A percentile compares a stretch with the other conserved stretches of the same genome.
These are phyloP conservation scores for Drosophila oshimai DNA, from an alignment of 1,140 invertebrate genomes.

Conservation along the genomic window DNA sequence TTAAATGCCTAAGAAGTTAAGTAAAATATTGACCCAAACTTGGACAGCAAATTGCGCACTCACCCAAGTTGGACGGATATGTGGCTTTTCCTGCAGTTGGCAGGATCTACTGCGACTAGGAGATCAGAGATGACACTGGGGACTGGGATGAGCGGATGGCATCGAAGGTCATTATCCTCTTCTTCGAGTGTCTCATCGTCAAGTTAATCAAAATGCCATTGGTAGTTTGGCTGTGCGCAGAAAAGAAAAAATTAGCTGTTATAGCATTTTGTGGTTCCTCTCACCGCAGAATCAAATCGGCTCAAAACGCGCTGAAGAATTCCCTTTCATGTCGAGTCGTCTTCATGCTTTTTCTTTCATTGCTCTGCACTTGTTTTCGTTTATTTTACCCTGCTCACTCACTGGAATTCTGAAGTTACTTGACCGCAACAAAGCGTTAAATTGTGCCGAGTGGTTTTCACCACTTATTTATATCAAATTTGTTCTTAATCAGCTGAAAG, in stretches of 20 bases:
- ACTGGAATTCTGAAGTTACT: conserved; percentile 61
- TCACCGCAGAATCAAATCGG: conserved; percentile 54
- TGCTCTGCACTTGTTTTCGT: conserved; percentile 56
- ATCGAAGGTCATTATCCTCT: conserved; percentile 1
- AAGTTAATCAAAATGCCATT: conserved; percentile 63
- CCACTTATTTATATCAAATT: conserved; percentile 48
- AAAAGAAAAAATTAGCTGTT: conserved; percentile 51
- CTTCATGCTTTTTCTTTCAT: conserved; percentile 67
- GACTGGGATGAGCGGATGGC: too few species aligned
- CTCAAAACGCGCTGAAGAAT: conserved; percentile 56
- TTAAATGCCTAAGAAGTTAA: not conserved
- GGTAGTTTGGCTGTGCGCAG: conserved; percentile 11
- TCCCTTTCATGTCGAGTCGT: conserved; percentile 53
- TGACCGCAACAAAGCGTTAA: conserved; percentile 70
- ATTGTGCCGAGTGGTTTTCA: conserved; percentile 61
- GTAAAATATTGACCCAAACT: conserved; percentile 9
- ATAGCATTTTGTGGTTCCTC: conserved; percentile 59
- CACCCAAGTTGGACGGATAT: not conserved
- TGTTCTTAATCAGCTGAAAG: conserved; percentile 46
- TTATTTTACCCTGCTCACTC: conserved; percentile 23
- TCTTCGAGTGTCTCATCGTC: not conserved
- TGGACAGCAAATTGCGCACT: not conserved
- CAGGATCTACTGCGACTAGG: not conserved
- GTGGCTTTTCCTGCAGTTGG: conserved; percentile 11
- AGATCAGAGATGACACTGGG: not conserved